Conservation (phyloP, 2,888 invertebrate species). For the Watsonalla cultraria region DNA sequence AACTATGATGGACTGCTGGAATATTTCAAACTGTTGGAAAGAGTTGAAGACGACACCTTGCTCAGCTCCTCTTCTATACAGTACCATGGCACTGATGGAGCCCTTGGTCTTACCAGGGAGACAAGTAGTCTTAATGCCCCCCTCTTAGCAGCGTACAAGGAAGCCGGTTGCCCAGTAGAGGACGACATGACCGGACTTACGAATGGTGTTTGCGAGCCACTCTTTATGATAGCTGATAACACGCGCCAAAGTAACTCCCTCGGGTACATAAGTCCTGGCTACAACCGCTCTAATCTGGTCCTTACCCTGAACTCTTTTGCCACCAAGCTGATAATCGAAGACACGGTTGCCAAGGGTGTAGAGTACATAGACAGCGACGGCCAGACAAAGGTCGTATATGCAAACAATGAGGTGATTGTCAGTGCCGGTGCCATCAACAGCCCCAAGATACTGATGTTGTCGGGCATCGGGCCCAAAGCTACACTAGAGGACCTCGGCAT, state of each 20-base stretch:
- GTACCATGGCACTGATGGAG: slow-evolving; percentile 28
- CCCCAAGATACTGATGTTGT: slow-evolving; percentile 37
- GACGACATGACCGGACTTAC: slow-evolving; percentile 24
- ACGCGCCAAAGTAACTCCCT: slow-evolving; percentile 25
- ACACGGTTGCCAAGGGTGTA: slow-evolving; percentile 34
- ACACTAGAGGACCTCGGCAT: slow-evolving; percentile 27
- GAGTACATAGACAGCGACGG: slow-evolving; percentile 12
- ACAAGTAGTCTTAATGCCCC: not conserved
- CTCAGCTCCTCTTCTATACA: slow-evolving; percentile 4
- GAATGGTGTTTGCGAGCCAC: slow-evolving; percentile 22
- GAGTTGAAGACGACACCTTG: slow-evolving; percentile 17
- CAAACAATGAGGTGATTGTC: slow-evolving; percentile 35
- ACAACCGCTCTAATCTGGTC: slow-evolving; percentile 24
- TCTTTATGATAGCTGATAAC: slow-evolving; percentile 24
- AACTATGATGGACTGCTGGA: slow-evolving; percentile 19
- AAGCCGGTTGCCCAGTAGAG: slow-evolving; percentile 16
- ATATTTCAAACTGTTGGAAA: slow-evolving; percentile 29
- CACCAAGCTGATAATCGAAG: slow-evolving; percentile 28
- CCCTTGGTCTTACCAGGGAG: slow-evolving; percentile 22
- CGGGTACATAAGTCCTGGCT: slow-evolving; percentile 20
- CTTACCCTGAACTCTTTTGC: slow-evolving; percentile 25
- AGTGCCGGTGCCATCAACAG: slow-evolving; percentile 36
- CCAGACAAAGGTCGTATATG: slow-evolving; percentile 15
- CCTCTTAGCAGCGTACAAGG: slow-evolving; percentile 21
- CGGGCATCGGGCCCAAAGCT: slow-evolving; percentile 38